Conservation (phyloP, 2,888 invertebrate species). For the Nowickia ferox region DNA sequence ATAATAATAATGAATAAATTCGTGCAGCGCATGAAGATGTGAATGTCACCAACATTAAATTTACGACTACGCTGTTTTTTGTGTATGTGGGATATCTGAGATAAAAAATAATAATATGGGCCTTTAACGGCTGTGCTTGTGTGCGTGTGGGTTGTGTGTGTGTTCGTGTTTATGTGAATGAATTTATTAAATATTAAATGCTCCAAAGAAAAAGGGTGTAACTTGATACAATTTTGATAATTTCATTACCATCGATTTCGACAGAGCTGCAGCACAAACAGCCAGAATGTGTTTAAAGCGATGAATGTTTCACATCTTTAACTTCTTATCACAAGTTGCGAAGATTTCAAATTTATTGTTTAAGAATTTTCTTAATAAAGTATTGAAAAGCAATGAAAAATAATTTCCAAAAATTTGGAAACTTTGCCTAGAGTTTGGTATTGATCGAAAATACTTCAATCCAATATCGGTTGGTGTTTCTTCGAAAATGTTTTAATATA, state of each 20-base stretch:
- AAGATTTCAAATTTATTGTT: background rate
- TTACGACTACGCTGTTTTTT: background rate
- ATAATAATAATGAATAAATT: constrained; percentile 10
- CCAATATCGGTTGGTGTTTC: too few species aligned
- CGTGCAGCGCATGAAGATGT: constrained; percentile 29
- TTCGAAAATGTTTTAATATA: too few species aligned
- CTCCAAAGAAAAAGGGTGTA: constrained; percentile 44
- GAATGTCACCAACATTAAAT: constrained; percentile 42
- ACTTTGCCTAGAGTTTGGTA: too few species aligned
- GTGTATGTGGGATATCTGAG: constrained; percentile 18
- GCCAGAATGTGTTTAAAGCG: background rate
- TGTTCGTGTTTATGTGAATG: background rate
- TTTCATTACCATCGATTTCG: constrained; percentile 40
- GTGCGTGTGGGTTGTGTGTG: background rate
- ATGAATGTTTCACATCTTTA: background rate
- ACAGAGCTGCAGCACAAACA: background rate
- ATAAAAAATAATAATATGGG: background rate
- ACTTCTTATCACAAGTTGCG: background rate
- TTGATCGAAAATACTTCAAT: too few species aligned
- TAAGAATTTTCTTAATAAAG: background rate
- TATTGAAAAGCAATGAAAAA: too few species aligned
- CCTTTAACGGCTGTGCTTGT: background rate
- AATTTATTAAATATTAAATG: constrained; percentile 38
- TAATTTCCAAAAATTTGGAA: too few species aligned
- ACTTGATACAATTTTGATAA: constrained; percentile 56